These are phyloP conservation scores for Mechanitis messenoides DNA, from an alignment of 2,888 invertebrate species.

Conservation along the genomic window DNA sequence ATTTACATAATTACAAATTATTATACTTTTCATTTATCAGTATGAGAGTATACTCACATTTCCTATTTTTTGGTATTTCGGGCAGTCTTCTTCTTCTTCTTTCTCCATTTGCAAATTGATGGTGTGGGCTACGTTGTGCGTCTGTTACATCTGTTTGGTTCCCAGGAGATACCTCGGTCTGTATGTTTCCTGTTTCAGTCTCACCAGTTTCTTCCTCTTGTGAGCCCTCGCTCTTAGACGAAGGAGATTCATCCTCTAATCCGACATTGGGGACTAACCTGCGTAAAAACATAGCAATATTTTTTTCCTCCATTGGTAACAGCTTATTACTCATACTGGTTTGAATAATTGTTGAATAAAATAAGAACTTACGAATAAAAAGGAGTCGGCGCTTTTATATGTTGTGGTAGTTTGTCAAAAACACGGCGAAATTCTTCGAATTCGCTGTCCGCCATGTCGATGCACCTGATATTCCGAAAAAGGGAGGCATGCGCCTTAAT, in stretches of 20 bases:
- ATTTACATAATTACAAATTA: background rate
- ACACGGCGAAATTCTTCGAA: conserved; percentile 94
- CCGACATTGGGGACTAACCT: conserved; percentile 91
- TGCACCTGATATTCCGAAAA: conserved; percentile 81
- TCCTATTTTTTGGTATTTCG: conserved; percentile 92
- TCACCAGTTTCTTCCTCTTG: conserved; percentile 80
- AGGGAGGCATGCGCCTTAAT: conserved; percentile 55
- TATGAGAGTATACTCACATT: conserved; percentile 78
- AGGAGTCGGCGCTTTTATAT: conserved; percentile 85
- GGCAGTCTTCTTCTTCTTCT: conserved; percentile 89
- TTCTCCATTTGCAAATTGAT: conserved; percentile 71
- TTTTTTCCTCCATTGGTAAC: conserved; percentile 1
- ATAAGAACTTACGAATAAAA: conserved; percentile 90
- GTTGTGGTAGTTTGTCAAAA: conserved; percentile 88
- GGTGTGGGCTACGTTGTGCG: conserved; percentile 54
- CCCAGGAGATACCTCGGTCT: conserved; percentile 44
- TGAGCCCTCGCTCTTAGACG: conserved; percentile 84
- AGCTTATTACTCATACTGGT: background rate
- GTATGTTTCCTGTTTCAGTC: conserved; percentile 53
- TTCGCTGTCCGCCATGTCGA: conserved; percentile 93
- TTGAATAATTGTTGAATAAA: conserved; percentile 8
- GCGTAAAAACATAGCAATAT: conserved; percentile 20
- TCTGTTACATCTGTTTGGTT: conserved; percentile 50
- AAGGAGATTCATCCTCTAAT: conserved; percentile 88
- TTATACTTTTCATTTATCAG: background rate